These are phyloP conservation scores for Keiferia lycopersicella DNA, from an alignment of 2,888 invertebrate genomes.

Conservation along the genomic window DNA sequence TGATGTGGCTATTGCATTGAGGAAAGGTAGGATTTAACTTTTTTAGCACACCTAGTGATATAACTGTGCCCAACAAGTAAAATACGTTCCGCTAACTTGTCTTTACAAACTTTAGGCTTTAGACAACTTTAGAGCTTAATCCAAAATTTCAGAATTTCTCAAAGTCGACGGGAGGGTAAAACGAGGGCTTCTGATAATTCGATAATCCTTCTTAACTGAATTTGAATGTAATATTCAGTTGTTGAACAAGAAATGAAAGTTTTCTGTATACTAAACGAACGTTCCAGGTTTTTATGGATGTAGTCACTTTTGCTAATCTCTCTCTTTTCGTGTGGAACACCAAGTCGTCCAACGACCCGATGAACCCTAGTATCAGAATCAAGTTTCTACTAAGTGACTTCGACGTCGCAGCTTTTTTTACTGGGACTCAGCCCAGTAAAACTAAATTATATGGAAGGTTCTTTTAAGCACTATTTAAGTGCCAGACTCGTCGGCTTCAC, in stretches of 20 bases:
- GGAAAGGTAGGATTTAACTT: not conserved
- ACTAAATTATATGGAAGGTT: not conserved
- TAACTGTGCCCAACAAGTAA: not conserved
- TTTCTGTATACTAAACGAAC: not conserved
- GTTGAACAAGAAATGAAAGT: not conserved
- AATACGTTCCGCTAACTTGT: not conserved
- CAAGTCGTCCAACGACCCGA: no score
- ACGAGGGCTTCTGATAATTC: not conserved
- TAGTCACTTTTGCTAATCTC: no score
- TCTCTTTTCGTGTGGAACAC: no score
- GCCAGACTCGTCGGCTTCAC: not conserved
- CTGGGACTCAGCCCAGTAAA: no score
- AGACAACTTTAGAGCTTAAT: not conserved
- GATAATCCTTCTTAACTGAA: slow-evolving; percentile 8
- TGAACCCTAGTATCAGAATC: no score
- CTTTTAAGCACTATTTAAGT: slow-evolving; percentile 1
- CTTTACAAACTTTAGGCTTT: not conserved
- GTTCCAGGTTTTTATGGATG: no score
- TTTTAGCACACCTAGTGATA: not conserved
- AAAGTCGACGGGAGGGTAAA: slow-evolving; percentile 2
- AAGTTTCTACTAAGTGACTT: no score
- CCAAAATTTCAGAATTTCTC: not conserved
- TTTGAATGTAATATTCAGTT: not conserved
- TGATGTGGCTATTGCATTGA: no score
- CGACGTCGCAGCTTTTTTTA: no score